Conservation (phyloP, 2,113 vertebrate species). For the Panthera leo region DNA sequence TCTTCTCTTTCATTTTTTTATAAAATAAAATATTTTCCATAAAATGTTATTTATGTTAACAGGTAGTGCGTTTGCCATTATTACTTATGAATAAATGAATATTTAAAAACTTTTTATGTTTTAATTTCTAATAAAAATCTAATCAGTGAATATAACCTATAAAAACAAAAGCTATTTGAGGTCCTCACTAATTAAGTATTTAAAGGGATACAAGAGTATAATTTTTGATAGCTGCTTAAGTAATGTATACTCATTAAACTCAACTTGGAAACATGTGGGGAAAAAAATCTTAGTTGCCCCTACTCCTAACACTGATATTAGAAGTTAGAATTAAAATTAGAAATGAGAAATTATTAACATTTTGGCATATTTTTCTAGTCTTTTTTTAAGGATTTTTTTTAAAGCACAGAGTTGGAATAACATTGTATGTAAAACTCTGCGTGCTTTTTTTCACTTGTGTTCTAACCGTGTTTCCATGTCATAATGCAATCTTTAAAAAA, state of each 20-base stretch:
- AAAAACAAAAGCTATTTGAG: neutral
- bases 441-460: neutral
- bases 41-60: neutral
- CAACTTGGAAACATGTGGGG: neutral
- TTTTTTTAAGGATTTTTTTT: neutral
- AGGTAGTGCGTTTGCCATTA: neutral
- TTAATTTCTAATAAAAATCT: neutral
- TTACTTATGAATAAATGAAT: neutral
- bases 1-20: neutral
- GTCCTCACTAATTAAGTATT: neutral
- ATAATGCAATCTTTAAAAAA: neutral
- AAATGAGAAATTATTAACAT: neutral
- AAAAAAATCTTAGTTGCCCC: neutral
- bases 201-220: neutral
- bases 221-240: neutral
- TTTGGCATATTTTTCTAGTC: neutral
- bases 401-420: neutral
- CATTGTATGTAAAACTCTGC: neutral
- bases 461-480: neutral
- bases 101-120: neutral
- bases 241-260: neutral
- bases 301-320: neutral
- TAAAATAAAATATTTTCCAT: neutral
- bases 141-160: neutral
- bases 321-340: neutral